Evolutionary conservation across 2,888 invertebrate species (phyloP), one percentile per base, ranked within the genome.

Genomic region (Tridacna crocea): DNA sequence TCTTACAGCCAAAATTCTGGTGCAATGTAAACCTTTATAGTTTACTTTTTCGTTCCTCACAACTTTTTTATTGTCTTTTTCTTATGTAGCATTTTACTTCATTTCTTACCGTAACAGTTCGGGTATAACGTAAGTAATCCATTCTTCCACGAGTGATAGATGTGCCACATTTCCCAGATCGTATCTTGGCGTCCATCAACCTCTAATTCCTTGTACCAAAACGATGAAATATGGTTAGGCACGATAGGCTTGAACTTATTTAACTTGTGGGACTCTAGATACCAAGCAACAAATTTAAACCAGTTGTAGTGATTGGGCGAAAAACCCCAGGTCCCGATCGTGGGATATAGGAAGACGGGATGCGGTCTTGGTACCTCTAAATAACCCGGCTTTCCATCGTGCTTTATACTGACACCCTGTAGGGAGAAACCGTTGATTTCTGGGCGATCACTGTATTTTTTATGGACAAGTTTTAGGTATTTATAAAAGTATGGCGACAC

Each of bases 401-500:
- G 83, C 65, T 65, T 77, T 12, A 83, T 27, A 15, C 66, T 77
- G 1, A 46, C 55, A 13, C 83, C 83, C 72, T 83, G 77, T 11
- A 83, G 65, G 26, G 77, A 26, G 55, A 77, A 83, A n/a, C 83
- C 83, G 70, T 65, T 77, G 13, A 83, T 58, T 51, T 77, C 70
- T 17, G 12, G 63, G 4, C 55, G 51, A 17, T 74, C 26, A 27
- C 65, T 48, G 24, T 83, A 83, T 60, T 80, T 83, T 12, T 27
- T 19, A 46, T 83, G 83, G 12, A 83, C 80, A 10, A 75, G 27
- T 72, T 77, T 77, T 22, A 83, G 75, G 19, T 80, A 80, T 27
- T 68, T 77, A 47, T 83, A 83, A 61, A 83, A 83, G 26, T 77
- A 77, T n/a, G 83, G 83, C 13, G 80, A 83, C n/a, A 83, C 83